phyloP scores from a whole-genome alignment of 2,797 vertebrate species.

The Manis javanica region DNA sequence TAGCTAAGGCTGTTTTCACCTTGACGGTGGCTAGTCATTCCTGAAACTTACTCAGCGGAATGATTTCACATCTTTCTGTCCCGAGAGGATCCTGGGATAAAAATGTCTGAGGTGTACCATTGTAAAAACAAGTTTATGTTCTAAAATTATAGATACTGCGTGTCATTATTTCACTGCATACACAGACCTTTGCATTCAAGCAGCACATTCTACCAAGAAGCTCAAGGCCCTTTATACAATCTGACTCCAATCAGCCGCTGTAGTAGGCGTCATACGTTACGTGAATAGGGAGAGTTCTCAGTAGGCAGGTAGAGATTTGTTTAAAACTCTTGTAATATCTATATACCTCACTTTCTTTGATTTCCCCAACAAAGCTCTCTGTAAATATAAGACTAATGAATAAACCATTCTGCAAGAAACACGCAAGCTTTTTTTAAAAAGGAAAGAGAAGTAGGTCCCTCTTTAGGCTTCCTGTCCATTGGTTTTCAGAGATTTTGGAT shows the following conservation, averaged over 20 bases:
- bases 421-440: background rate
- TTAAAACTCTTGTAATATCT: background rate
- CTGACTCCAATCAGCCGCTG: conserved; percentile 1
- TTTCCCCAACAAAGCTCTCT: conserved; percentile 10
- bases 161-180: background rate
- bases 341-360: background rate
- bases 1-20: background rate
- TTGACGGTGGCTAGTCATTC: background rate
- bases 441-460: background rate
- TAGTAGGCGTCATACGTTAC: background rate
- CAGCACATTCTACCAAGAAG: conserved; percentile 9
- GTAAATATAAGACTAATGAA: background rate
- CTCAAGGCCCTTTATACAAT: conserved; percentile 49
- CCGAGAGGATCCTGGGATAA: background rate
- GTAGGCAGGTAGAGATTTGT: background rate
- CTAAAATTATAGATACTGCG: background rate
- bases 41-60: background rate
- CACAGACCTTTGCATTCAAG: background rate
- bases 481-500: background rate
- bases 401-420: background rate
- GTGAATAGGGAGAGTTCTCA: background rate
- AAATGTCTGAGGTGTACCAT: background rate
- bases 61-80: background rate
- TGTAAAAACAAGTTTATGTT: background rate
- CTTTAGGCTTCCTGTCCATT: background rate